Base-by-base conservation (phyloP, 2,797 vertebrate genomes). In the Sylvilagus floridanus region DNA sequence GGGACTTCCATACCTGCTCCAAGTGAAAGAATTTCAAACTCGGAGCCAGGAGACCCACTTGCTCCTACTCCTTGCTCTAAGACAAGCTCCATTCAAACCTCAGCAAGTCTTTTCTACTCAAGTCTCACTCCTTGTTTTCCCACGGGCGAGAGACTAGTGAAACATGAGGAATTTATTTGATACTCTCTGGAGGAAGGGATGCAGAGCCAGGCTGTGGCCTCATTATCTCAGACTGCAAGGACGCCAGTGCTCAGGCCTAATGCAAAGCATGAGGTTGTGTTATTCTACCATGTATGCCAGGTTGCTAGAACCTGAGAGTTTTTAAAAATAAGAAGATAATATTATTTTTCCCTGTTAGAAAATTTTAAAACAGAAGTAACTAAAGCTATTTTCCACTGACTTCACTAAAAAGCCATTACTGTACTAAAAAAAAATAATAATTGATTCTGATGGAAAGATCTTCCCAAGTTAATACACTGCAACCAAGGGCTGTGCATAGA, bases 201-300 rank as follows among this genome's bases (percentile, higher is more conserved):
- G 42, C 1, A 21, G 13, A n/a, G 60, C 28, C 5, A 7, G 47
- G 42, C 2, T 54, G 68, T 57, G n/a, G 30, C 17, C 17, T 30
- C n/a, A 0, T 10, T 11, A 28, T 19, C 72, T 54, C 3, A 6
- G 60, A 54, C 42, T 9, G 42, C 1, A 47, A 47, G 42, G 42
- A 47, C 42, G 8, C 42, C 42, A 5, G 21, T 13, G 9, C 24
- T 9, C 8, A 1, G 6, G 30, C 32, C 11, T 4, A 5, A 21
- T 2, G 47, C 12, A 60, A 30, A 24, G 24, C 73, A 42, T 12
- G 26, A 14, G 66, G 63, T 7, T 30, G 47, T 32, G 28, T 47
- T 57, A 47, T n/a, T 28, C 9, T 17, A 9, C 71, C 7, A 54
- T 7, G 0, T 7, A 13, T 0, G 0, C 8, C 0, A 0, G 13